Evolutionary conservation across 2,888 invertebrate species (phyloP), one percentile per base, ranked within the genome.

Genomic region (Standfussiana lucernea): DNA sequence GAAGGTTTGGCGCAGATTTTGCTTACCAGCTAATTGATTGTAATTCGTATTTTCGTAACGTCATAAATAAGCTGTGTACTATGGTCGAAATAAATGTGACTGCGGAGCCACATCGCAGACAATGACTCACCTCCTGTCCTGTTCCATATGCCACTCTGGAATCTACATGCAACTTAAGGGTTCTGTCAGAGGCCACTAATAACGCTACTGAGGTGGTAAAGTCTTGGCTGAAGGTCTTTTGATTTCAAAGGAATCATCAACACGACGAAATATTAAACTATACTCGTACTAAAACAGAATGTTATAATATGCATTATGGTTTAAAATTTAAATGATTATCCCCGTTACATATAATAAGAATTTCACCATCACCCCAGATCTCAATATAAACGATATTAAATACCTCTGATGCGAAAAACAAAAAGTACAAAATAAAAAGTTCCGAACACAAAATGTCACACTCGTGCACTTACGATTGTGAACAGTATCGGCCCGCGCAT

Each of bases 401-500:
- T 74, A 71, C 66, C 50, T 40, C 32, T 68, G 11, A 81, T 28
- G 21, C 2, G 37, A 53, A 21, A 61, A 83, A 64, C 1, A 71
- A 74, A 79, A 62, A 56, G 28, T n/a, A 28, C 59, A 73, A 69
- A 72, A 47, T 59, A 28, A 71, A 75, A 72, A 56, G 61, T 56
- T n/a, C 1, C 15, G 35, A 72, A 79, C 84, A 79, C 56, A 72
- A 85, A 87, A 87, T 87, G 85, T 83, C 86, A 87, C 81, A 83
- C 77, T 76, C 50, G 35, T 83, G 77, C 85, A 81, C 87, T 81
- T 81, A 79, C 81, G 77, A 73, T 82, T 72, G 76, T 75, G 64
- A 70, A 28, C 71, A 70, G 77, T 83, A 85, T 87, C 69, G 72
- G 80, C 67, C 71, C 45, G 72, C 67, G 81, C 88, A 89, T 88